Conservation (phyloP, 1,140 invertebrate species). For the Andrena cerasifolii region DNA sequence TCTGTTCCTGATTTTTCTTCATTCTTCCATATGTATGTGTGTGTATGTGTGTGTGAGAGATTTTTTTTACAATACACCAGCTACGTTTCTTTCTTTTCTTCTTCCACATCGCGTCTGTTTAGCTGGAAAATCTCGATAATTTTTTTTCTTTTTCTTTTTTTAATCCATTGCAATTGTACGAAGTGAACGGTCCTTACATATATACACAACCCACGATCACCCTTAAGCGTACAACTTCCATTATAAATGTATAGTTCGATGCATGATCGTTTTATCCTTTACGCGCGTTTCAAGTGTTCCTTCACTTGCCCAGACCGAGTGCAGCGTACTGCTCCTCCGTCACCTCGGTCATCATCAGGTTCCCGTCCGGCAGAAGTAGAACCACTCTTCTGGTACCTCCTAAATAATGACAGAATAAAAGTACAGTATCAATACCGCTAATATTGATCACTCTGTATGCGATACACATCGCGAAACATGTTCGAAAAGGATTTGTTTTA, state of each 20-base stretch:
- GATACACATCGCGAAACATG: no score
- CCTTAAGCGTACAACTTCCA: conserved; percentile 63
- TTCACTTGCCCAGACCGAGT: conserved; percentile 86
- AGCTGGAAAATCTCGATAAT: conserved; percentile 57
- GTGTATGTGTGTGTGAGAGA: conserved; percentile 41
- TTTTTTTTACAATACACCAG: conserved; percentile 66
- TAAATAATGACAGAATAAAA: conserved; percentile 75
- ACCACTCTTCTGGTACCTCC: conserved; percentile 91
- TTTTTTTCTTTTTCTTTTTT: background rate
- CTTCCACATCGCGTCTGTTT: conserved; percentile 40
- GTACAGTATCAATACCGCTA: conserved; percentile 2
- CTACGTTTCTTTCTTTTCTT: conserved; percentile 31
- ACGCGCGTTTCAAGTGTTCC: conserved; percentile 20
- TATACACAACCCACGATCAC: conserved; percentile 76
- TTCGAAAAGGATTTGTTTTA: no score
- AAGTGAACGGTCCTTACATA: conserved; percentile 75
- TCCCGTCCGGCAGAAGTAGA: conserved; percentile 90
- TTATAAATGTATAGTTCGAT: conserved; percentile 57
- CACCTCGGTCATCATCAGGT: conserved; percentile 92
- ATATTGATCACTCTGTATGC: no score
- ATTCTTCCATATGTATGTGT: conserved; percentile 12
- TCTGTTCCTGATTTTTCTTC: conserved; percentile 27
- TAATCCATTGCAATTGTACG: conserved; percentile 57
- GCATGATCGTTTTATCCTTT: conserved; percentile 48
- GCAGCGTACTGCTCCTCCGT: conserved; percentile 91